A percentile compares a stretch with the other conserved stretches of the same genome.
Conservation (phyloP, 1,140 invertebrate species). For the Trachymyrmex septentrionalis region DNA sequence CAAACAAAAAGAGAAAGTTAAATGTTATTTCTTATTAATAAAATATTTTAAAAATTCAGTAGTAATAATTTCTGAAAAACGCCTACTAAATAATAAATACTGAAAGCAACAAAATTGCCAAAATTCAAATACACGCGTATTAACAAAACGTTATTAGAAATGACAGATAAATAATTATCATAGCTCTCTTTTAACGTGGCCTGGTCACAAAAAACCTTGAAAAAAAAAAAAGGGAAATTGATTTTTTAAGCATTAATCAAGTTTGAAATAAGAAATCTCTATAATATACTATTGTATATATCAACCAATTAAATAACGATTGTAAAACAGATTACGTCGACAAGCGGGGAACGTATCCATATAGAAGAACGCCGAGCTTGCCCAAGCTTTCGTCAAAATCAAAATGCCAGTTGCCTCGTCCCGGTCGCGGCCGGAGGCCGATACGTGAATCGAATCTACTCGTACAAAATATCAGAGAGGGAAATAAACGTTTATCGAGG, state of each 20-base stretch:
- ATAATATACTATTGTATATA: neutral
- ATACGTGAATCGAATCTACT: constrained; percentile 29
- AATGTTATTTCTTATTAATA: constrained; percentile 15
- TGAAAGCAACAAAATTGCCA: neutral
- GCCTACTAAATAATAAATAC: neutral
- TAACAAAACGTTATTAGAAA: neutral
- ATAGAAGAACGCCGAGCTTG: constrained; percentile 22
- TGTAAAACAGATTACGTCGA: constrained; percentile 2
- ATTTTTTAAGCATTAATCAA: neutral
- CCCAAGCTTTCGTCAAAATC: constrained; percentile 41
- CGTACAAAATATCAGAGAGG: constrained; percentile 32
- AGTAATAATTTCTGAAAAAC: neutral
- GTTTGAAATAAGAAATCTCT: neutral
- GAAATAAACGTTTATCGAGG: constrained; percentile 60
- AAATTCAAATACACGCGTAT: neutral
- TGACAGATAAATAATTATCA: neutral
- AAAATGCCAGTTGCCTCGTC: constrained; percentile 32
- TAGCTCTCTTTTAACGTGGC: neutral
- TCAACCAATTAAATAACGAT: neutral
- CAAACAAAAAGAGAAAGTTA: neutral
- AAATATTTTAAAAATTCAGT: neutral
- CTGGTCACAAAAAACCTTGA: neutral
- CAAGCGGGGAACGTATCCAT: neutral
- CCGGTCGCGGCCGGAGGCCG: neutral
- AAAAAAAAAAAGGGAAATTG: neutral